These are phyloP conservation scores for Actinemys pallida DNA, from an alignment of 2,113 vertebrate species.

Conservation along the genomic window DNA sequence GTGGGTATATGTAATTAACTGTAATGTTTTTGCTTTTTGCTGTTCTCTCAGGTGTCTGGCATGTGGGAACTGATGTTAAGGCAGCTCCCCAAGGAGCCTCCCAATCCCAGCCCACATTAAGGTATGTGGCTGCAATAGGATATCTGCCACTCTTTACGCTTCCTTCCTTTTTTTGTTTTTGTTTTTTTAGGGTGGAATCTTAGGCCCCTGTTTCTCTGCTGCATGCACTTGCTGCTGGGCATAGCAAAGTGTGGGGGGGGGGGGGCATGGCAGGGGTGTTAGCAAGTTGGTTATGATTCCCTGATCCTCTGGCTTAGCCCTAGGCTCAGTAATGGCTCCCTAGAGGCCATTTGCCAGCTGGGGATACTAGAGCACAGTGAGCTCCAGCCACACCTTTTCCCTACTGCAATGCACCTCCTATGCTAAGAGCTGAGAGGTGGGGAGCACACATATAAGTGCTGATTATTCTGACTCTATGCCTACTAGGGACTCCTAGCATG, in stretches of 20 bases:
- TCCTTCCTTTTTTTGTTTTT: too few relatives aligned
- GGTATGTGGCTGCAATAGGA: not conserved
- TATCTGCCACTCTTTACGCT: not conserved
- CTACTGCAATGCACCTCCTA: not conserved
- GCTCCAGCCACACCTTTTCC: not conserved
- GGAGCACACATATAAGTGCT: not conserved
- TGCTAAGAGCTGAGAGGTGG: not conserved
- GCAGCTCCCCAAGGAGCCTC: not conserved
- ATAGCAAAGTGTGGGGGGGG: not conserved
- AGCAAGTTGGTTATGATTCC: not conserved
- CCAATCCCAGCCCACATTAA: not conserved
- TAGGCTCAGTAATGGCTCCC: not conserved
- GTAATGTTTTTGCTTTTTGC: not conserved
- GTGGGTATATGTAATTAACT: not conserved
- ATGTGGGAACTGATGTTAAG: not conserved
- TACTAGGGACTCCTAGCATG: not conserved
- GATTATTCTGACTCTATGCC: not conserved
- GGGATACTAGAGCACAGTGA: accelerated
- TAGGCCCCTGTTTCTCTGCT: not conserved
- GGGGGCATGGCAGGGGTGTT: not conserved
- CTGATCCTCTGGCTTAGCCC: not conserved
- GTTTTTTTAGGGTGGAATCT: not conserved
- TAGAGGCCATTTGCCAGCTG: not conserved
- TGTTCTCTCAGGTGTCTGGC: not conserved
- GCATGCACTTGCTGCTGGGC: not conserved